Percentiles rank a stretch among this genome's conserved stretches.
Evolutionary conservation across 2,888 invertebrate species (phyloP).

Genomic region (Chalcis sispes): DNA sequence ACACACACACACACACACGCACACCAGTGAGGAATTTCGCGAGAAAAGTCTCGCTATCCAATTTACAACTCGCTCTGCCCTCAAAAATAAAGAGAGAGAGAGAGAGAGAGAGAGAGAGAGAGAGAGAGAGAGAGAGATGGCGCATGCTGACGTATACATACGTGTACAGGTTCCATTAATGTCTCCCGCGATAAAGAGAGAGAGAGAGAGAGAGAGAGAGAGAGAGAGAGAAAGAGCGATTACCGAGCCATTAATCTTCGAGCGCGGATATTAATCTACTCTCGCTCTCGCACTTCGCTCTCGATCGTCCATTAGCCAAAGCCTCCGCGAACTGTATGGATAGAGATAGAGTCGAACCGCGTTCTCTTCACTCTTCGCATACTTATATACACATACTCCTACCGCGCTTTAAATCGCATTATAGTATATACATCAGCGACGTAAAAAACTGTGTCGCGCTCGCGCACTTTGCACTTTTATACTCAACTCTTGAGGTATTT

Average conservation of each 20-base stretch:
- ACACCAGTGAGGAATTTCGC: not conserved
- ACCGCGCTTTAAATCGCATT: no score
- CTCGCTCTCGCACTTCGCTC: slow-evolving; percentile 59
- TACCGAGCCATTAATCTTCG: slow-evolving; percentile 40
- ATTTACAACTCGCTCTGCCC: slow-evolving; percentile 28
- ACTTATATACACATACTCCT: no score
- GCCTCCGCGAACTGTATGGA: no score
- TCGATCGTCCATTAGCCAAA: slow-evolving; percentile 54
- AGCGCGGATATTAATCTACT: slow-evolving; percentile 43
- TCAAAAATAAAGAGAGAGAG: no score
- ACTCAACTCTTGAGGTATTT: no score
- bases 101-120: not conserved
- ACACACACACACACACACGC: not conserved
- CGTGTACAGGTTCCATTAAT: slow-evolving; percentile 16
- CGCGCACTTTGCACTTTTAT: not conserved
- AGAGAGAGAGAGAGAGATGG: not conserved
- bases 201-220: no score
- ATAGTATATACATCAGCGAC: not conserved
- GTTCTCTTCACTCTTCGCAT: not conserved
- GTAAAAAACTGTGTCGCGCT: not conserved
- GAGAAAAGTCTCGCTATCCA: slow-evolving; percentile 17
- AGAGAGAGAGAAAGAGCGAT: no score
- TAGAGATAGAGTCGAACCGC: no score
- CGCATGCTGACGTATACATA: not conserved
- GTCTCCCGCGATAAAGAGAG: not conserved